Conservation (phyloP, 2,888 invertebrate genomes). For the Aphrophora alni region DNA sequence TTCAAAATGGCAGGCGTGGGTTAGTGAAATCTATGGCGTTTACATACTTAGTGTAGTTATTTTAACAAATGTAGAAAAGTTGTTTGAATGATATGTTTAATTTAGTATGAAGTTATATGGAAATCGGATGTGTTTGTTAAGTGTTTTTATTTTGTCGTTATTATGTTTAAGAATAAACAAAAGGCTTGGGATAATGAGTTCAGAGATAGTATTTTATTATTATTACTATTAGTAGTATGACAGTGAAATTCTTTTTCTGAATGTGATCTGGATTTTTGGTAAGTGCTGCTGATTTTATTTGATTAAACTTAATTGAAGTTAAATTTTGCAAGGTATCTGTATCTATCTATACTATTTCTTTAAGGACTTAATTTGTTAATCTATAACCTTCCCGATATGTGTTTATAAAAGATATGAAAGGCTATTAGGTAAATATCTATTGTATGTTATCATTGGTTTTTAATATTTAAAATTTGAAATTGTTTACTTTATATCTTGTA, state of each 20-base stretch:
- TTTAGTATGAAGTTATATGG: neutral
- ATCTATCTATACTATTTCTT: neutral
- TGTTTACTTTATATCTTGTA: too few species aligned
- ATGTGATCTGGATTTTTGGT: neutral
- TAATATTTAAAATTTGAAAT: too few species aligned
- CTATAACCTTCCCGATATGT: neutral
- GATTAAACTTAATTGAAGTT: neutral
- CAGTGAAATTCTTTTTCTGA: neutral
- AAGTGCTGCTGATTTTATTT: neutral
- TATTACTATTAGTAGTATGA: neutral
- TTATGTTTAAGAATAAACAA: neutral
- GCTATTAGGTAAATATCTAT: too few species aligned
- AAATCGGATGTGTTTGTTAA: neutral
- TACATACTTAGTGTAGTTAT: neutral
- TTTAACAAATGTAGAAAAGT: neutral
- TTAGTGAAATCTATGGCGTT: neutral
- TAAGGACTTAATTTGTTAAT: neutral
- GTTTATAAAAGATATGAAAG: neutral
- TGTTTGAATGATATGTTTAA: neutral
- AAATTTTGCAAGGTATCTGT: neutral
- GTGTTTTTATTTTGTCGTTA: neutral
- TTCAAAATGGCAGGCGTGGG: slow-evolving; percentile 9
- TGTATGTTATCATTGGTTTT: too few species aligned
- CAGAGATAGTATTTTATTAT: neutral
- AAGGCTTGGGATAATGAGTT: neutral